Base-by-base conservation (phyloP, 2,113 vertebrate species). In the Sakesphorus luctuosus region DNA sequence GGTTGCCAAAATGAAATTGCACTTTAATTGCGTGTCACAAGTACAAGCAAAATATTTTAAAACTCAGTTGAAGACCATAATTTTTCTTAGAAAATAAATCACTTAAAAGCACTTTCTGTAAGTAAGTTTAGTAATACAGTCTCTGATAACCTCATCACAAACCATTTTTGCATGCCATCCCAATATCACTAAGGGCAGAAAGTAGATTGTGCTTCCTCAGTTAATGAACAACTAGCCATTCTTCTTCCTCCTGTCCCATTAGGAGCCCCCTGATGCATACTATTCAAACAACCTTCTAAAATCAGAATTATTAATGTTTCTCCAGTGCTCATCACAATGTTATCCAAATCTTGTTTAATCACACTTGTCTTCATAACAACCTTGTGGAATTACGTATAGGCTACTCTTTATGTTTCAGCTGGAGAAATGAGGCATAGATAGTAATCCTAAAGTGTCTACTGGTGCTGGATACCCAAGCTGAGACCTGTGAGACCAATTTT, bases 291-390 rank as follows among this genome's bases (percentile, higher is more conserved):
- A 55, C 33, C 33, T 66, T 84, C 20, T 72, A 71, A 95, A 84
- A 93, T 86, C 61, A 66, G 85, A 90, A 84, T 89, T 79, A 95
- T 88, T 81, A 86, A 93, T 88, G 20, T 77, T 95, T 77, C 92
- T 95, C 59, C 76, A 59, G 65, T 62, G 86, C 47, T 92, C 35
- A 43, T 90, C 50, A 67, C 59, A 33, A 80, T 0, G 1, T 86
- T 89, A 95, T 62, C 80, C 79, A 90, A 93, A 95, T 80, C 88
- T 93, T 90, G 36, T 93, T 93, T 92, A 88, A 90, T 96, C 79
- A 92, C 72, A 88, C 83, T 94, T 82, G 88, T 80, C 88, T 96
- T 94, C 46, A 13, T 92, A 94, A 92, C 33, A 90, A 58, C 80
- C 43, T 59, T 71, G 55, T 81, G 72, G 89, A 93, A 75, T 68